A percentile compares a stretch with the other conserved stretches of the same genome.
Evolutionary conservation across 2,888 invertebrate genomes (phyloP).

Genomic region (Strigamia transsilvanica): DNA sequence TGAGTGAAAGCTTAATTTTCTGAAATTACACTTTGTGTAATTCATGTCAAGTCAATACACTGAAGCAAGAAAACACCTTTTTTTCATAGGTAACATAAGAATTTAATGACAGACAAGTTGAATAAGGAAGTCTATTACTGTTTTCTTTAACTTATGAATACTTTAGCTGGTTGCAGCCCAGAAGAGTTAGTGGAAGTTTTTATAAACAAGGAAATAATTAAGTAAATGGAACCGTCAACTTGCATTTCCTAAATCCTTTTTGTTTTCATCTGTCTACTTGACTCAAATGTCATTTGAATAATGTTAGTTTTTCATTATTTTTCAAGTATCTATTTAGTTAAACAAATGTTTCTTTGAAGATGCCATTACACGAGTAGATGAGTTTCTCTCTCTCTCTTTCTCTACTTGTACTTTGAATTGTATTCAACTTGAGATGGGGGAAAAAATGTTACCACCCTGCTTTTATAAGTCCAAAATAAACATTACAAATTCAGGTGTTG

Average conservation of each 20-base stretch:
- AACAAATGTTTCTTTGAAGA: slow-evolving; percentile 30
- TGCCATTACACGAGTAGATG: slow-evolving; percentile 30
- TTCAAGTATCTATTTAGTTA: slow-evolving; percentile 26
- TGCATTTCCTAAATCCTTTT: slow-evolving; percentile 13
- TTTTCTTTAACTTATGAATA: slow-evolving; percentile 7
- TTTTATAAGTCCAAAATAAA: slow-evolving; percentile 4
- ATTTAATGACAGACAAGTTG: slow-evolving; percentile 7
- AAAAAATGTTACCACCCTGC: background rate
- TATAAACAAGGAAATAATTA: slow-evolving; percentile 21
- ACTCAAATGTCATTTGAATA: slow-evolving; percentile 18
- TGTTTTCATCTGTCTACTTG: slow-evolving; percentile 10
- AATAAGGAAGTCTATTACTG: background rate
- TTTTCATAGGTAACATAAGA: background rate
- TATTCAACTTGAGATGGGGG: background rate
- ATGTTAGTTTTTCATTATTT: slow-evolving; percentile 11
- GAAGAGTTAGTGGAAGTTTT: background rate
- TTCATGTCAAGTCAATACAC: background rate
- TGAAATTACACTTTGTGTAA: background rate
- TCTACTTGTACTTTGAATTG: background rate
- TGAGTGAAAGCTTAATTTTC: slow-evolving; percentile 15
- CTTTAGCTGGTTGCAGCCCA: background rate
- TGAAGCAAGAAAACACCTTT: background rate
- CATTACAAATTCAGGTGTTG: slow-evolving; percentile 4
- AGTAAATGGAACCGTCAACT: slow-evolving; percentile 20
- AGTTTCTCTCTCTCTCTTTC: background rate